Base-by-base conservation (phyloP, 1,140 invertebrate species). In the Nephila pilipes region DNA sequence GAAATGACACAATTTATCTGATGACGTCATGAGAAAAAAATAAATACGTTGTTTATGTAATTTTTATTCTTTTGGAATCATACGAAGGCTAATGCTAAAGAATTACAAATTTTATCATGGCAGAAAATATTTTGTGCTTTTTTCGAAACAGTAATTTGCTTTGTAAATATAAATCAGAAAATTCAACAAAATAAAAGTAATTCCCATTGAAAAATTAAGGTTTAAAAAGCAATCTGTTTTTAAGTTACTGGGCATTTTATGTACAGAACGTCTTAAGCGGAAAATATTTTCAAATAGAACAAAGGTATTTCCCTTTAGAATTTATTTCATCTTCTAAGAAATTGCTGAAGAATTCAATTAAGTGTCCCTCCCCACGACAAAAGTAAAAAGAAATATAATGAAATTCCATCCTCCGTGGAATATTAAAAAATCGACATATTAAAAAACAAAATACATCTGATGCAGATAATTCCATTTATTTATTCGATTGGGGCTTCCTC, bases 391-490 rank as follows among this genome's bases (percentile, higher is more conserved):
- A 46, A 36, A 65, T 29, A 75, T 18, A 32, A 75, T 6, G 32
- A 36, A 36, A 18, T 75, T 75, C 16, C 2, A 75, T 32, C 25
- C 63, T 32, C 2, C 10, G 14, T 6, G 16, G 46, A 55, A n/a
- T 55, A 55, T 81, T 55, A 81, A 54, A 75, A 75, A 75, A 75
- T 75, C 29, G 29, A 75, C 29, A 81, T 81, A 81, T 81, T 55
- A 54, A 46, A 10, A 81, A 54, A 81, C 20, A 81, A 81, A 81
- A n/a, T 81, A 12, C 22, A 10, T 54, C 46, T 54, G 80, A 55
- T 81, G 18, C 22, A 87, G 2, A 36, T 87, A 87, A 87, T 87
- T 87, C 25, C 36, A 63, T 87, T 87, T 60, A 38, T 87, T 87
- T 87, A 87, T 60, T 85, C 54, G 18, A 25, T 87, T 60, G 25